These are phyloP conservation scores for Camponotus vicinus DNA, from an alignment of 1,140 invertebrate species.

Conservation along the genomic window DNA sequence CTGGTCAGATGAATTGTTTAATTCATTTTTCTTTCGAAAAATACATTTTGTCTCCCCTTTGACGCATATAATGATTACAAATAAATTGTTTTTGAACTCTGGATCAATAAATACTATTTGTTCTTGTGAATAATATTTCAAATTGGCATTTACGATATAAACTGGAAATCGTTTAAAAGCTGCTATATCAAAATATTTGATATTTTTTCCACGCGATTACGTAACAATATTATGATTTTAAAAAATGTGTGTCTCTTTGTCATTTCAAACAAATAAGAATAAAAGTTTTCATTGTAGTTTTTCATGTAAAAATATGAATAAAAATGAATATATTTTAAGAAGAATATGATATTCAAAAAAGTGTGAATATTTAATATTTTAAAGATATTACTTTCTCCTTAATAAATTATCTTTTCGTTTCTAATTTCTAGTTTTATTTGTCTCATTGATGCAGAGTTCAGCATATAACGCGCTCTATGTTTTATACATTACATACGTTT, in stretches of 20 bases:
- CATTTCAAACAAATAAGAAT: not conserved
- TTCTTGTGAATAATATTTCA: not conserved
- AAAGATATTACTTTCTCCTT: constrained; percentile 10
- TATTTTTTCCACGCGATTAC: constrained; percentile 2
- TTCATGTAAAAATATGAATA: not conserved
- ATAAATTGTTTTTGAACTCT: constrained; percentile 45
- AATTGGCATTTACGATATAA: not conserved
- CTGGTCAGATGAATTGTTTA: constrained; percentile 69
- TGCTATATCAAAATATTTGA: constrained; percentile 19
- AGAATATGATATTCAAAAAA: constrained; percentile 15
- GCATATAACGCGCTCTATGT: constrained; percentile 28
- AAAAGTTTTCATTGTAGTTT: not conserved
- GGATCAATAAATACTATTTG: constrained; percentile 42
- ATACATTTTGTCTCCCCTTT: constrained; percentile 62
- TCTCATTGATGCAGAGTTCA: constrained; percentile 58
- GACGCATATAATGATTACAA: constrained; percentile 29
- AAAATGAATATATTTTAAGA: constrained; percentile 6
- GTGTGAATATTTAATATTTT: constrained; percentile 5
- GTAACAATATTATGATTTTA: not conserved
- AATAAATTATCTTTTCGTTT: constrained; percentile 15
- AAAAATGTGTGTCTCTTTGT: not conserved
- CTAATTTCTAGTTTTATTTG: not conserved
- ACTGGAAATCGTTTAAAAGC: not conserved
- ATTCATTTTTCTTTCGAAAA: constrained; percentile 65
- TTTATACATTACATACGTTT: constrained; percentile 46